These are phyloP conservation scores for Acronicta psi DNA, from an alignment of 2,888 invertebrate genomes.

Conservation along the genomic window DNA sequence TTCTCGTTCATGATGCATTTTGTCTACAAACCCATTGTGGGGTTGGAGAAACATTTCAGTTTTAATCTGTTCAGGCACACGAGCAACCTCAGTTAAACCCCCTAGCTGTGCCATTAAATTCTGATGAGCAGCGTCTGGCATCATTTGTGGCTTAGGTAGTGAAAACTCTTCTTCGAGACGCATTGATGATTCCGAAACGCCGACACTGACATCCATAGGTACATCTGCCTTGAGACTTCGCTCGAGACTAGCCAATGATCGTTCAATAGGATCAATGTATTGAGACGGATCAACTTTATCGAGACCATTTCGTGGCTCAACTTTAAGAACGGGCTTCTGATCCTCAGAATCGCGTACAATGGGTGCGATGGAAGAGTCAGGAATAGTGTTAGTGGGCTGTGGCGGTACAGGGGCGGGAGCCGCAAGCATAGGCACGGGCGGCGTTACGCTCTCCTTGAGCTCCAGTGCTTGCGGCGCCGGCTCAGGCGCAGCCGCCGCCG, in stretches of 20 bases:
- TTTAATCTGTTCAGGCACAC: constrained; percentile 79
- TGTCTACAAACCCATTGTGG: constrained; percentile 84
- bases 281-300: constrained; percentile 83
- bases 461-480: constrained; percentile 63
- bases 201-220: constrained; percentile 87
- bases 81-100: constrained; percentile 78
- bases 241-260: constrained; percentile 92
- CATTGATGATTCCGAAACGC: constrained; percentile 83
- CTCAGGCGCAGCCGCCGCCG: constrained; percentile 59
- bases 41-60: constrained; percentile 77
- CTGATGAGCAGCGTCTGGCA: constrained; percentile 79
- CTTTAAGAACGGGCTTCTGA: constrained; percentile 69
- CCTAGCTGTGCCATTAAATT: constrained; percentile 84
- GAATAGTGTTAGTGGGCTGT: constrained; percentile 59
- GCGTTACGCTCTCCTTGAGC: constrained; percentile 58
- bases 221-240: constrained; percentile 89
- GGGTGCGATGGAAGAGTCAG: constrained; percentile 67
- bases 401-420: constrained; percentile 62
- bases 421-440: constrained; percentile 57
- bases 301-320: constrained; percentile 80
- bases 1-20: constrained; percentile 76
- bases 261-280: constrained; percentile 91
- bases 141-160: constrained; percentile 77
- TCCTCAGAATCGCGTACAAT: constrained; percentile 63
- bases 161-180: constrained; percentile 85